Evolutionary conservation across 2,113 vertebrate genomes (phyloP).

Genomic region (Anhinga anhinga): DNA sequence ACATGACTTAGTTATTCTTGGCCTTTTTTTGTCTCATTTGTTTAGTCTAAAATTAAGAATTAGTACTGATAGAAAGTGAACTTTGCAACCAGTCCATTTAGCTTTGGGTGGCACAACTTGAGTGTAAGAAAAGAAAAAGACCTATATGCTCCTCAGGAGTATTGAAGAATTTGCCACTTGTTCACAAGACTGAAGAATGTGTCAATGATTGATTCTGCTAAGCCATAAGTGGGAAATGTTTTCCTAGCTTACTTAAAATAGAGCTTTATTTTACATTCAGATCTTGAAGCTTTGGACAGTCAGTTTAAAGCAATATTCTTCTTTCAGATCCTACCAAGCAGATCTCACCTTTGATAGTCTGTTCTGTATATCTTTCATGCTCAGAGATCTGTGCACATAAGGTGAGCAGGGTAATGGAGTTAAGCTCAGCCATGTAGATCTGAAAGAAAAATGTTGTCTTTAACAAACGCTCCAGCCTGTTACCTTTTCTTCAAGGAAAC

Average conservation of each 20-base stretch:
- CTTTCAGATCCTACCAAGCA: not conserved
- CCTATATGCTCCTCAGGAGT: not conserved
- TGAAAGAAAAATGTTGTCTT: slow-evolving; percentile 28
- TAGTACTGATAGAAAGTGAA: not conserved
- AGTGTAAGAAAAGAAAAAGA: not conserved
- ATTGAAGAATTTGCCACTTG: not conserved
- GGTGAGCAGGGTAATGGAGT: slow-evolving; percentile 27
- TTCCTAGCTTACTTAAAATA: not conserved
- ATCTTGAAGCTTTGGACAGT: not conserved
- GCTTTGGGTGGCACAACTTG: not conserved
- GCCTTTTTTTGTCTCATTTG: not conserved
- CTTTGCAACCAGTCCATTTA: not conserved
- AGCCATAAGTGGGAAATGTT: not conserved
- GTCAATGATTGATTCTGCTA: not conserved
- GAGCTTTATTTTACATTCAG: not conserved
- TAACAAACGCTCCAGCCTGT: not conserved
- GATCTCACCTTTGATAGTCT: slow-evolving; percentile 28
- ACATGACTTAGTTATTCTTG: not conserved
- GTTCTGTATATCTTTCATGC: not conserved
- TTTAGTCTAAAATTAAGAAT: not conserved
- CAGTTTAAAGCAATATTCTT: slow-evolving; percentile 2
- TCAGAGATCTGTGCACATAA: not conserved
- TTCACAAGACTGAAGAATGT: not conserved
- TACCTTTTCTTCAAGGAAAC: not conserved
- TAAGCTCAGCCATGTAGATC: not conserved